A percentile compares a stretch with the other conserved stretches of the same genome.
These are phyloP conservation scores for Halocynthia aurantium DNA, from an alignment of 23 tunicate species.

Conservation along the genomic window DNA sequence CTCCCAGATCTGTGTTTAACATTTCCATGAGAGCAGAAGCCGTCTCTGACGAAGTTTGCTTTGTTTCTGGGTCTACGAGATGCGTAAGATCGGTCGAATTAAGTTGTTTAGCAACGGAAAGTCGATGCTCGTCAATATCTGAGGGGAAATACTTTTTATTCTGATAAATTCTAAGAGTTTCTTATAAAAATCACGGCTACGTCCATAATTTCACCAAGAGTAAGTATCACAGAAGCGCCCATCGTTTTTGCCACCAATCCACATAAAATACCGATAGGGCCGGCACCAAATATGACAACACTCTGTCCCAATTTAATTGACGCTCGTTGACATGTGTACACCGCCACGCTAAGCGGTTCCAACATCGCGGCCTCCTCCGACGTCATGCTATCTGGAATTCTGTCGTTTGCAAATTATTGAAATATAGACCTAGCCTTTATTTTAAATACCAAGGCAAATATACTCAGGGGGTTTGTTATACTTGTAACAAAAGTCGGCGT, in stretches of 20 bases:
- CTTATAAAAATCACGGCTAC: not conserved
- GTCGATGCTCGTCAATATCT: conserved; percentile 74
- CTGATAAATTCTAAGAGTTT: not conserved
- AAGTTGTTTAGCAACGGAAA: conserved; percentile 34
- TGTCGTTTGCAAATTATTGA: not conserved
- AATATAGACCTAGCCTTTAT: too few species aligned
- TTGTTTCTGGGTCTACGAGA: conserved; percentile 15
- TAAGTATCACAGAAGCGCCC: conserved; percentile 65
- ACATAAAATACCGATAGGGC: conserved; percentile 90
- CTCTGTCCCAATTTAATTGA: conserved; percentile 31
- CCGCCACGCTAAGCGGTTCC: conserved; percentile 95
- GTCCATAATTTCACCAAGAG: conserved; percentile 38
- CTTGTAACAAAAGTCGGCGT: conserved; percentile 91
- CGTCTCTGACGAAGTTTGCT: conserved; percentile 15
- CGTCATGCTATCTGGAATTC: conserved; percentile 57
- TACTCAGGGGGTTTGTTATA: conserved; percentile 1
- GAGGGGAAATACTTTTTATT: not conserved
- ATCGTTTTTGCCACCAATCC: conserved; percentile 78
- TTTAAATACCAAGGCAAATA: not conserved
- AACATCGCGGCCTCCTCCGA: conserved; percentile 90
- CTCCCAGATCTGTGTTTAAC: conserved; percentile 32
- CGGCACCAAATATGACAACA: conserved; percentile 85
- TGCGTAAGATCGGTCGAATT: conserved; percentile 39
- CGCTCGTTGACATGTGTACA: conserved; percentile 82
- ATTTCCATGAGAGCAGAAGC: conserved; percentile 34